Conservation (phyloP, 1,140 invertebrate species). For the Potamilus streckersoni region DNA sequence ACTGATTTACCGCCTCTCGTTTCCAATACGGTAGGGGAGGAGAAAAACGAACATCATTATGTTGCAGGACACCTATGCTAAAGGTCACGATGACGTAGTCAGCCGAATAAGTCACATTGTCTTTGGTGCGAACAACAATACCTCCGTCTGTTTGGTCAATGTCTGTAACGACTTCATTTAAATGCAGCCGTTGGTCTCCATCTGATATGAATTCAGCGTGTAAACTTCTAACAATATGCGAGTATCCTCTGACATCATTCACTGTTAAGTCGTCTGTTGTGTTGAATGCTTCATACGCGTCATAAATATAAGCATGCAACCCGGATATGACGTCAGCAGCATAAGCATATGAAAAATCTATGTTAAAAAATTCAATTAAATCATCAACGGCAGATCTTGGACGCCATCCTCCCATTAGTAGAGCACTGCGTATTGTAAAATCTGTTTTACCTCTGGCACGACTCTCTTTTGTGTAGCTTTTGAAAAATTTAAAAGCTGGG, state of each 20-base stretch:
- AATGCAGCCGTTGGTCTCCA: not conserved
- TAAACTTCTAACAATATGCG: constrained; percentile 5
- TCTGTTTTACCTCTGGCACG: not conserved
- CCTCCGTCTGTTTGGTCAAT: not conserved
- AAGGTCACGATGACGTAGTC: constrained; percentile 24
- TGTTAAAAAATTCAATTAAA: constrained; percentile 8
- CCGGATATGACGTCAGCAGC: constrained; percentile 6
- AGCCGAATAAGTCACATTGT: constrained; percentile 2
- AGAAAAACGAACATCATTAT: constrained; percentile 7
- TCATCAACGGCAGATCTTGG: constrained; percentile 15
- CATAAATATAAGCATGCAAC: constrained; percentile 3
- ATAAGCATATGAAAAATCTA: constrained; percentile 16
- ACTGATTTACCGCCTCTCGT: constrained; percentile 19
- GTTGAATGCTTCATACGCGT: constrained; percentile 10
- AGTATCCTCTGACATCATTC: constrained; percentile 11
- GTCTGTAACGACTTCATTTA: constrained; percentile 11
- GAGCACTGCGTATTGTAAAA: constrained; percentile 11
- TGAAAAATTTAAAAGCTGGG: no score
- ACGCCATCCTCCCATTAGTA: constrained; percentile 12
- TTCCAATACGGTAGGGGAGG: constrained; percentile 11
- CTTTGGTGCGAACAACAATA: constrained; percentile 10
- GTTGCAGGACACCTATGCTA: constrained; percentile 26
- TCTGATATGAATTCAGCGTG: not conserved
- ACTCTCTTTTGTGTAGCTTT: not conserved
- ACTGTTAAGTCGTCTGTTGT: constrained; percentile 11